Percentiles rank a stretch among this genome's conserved stretches.
phyloP scores from a whole-genome alignment of 2,888 invertebrate species.

The Panorpa germanica region DNA sequence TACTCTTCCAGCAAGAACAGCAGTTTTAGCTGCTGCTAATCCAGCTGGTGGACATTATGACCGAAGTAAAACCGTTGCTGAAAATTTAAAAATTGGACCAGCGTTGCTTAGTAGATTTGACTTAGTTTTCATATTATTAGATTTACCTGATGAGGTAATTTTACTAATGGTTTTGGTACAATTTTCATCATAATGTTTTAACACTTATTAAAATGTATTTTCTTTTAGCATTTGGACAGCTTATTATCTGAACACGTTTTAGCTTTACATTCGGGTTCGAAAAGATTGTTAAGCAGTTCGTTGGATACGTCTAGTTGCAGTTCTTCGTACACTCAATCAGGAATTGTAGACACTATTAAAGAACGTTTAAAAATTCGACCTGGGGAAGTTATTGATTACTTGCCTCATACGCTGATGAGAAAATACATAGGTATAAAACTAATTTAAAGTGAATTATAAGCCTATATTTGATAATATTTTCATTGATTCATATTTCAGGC shows the following conservation, averaged over 20 bases:
- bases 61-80: slow-evolving; percentile 66
- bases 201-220: neutral
- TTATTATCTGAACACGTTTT: slow-evolving; percentile 44
- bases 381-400: slow-evolving; percentile 43
- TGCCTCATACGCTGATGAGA: slow-evolving; percentile 59
- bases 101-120: slow-evolving; percentile 84
- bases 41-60: slow-evolving; percentile 80
- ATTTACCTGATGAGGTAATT: slow-evolving; percentile 62
- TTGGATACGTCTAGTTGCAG: too few relatives aligned
- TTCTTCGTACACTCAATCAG: slow-evolving; percentile 5
- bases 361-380: slow-evolving; percentile 35
- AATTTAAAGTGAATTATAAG: neutral
- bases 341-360: too few relatives aligned
- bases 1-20: slow-evolving; percentile 62
- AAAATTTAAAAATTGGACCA: slow-evolving; percentile 74
- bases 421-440: slow-evolving; percentile 50
- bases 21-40: slow-evolving; percentile 85
- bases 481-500: slow-evolving; percentile 21
- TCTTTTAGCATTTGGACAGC: slow-evolving; percentile 17
- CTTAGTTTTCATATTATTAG: slow-evolving; percentile 75
- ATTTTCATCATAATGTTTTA: slow-evolving; percentile 1
- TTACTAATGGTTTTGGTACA: slow-evolving; percentile 6
- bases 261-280: slow-evolving; percentile 43
- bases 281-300: slow-evolving; percentile 15
- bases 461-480: neutral